Base-by-base conservation (phyloP, 2,113 vertebrate species). In the Hystrix brachyura region DNA sequence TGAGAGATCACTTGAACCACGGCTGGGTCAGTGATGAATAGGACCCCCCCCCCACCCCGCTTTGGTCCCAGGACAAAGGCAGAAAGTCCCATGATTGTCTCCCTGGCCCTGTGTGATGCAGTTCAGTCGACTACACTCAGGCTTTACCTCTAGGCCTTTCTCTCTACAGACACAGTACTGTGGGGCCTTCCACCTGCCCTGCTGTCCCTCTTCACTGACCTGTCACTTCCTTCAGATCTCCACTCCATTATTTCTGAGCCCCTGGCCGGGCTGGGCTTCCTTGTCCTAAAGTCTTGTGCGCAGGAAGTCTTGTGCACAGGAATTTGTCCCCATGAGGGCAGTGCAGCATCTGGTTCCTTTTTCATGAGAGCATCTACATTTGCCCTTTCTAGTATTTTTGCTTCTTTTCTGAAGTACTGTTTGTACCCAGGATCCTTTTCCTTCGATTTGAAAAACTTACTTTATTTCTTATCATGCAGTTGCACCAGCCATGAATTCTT, bases 321-420 rank as follows among this genome's bases (percentile, higher is more conserved):
- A 38, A 34, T 76, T n/a, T 18, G 13, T 13, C 27, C 48, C 76
- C 1, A 3, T 65, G 6, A 74, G 59, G 46, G 62, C 53, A 2
- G 5, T 21, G 34, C 7, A 51, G 9, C 0, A 0, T 53, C 67
- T 80, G 64, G n/a, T 29, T 51, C 48, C 27, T 48, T 83, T 43
- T 38, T 7, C 32, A 23, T 3, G 62, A 17, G 2, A 0, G 1
- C 34, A 0, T 7, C 3, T 51, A 4, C 4, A 34, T 51, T 72
- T 5, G 3, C 53, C 25, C 17, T 71, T 59, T 14, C 4, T 0
- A 3, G 4, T 71, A 25, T 1, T 51, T 2, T 69, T 53, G 6
- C 4, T 72, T 34, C 29, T 51, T 80, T 78, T 15, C 67, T 48
- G 43, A 87, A 51, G 46, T 11, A 27, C 7, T 1, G 0, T 87